These are phyloP conservation scores for Cabera pusaria DNA, from an alignment of 2,888 invertebrate genomes.

Conservation along the genomic window DNA sequence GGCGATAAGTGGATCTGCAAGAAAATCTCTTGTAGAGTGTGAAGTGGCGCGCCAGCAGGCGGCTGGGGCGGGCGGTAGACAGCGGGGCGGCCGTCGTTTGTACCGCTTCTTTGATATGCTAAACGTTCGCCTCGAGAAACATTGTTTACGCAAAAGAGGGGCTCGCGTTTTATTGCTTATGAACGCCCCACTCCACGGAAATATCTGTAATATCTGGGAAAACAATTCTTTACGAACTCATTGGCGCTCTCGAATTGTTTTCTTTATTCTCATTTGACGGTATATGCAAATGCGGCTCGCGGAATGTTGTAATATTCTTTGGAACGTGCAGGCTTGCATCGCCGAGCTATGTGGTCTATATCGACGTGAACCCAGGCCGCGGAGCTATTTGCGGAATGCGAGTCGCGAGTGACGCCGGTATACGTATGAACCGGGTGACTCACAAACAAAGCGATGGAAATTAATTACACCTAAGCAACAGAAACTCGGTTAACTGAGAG, in stretches of 20 bases:
- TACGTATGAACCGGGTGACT: constrained; percentile 5
- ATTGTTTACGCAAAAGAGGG: constrained; percentile 51
- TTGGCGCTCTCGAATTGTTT: constrained; percentile 38
- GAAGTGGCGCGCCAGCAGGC: constrained; percentile 20
- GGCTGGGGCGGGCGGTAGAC: constrained; percentile 22
- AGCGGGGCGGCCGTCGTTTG: constrained; percentile 33
- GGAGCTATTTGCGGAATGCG: constrained; percentile 20
- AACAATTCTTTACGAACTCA: constrained; percentile 45
- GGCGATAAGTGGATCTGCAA: constrained; percentile 17
- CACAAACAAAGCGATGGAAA: constrained; percentile 18
- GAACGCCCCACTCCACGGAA: constrained; percentile 44
- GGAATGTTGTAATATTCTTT: constrained; percentile 31
- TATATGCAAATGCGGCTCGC: constrained; percentile 25
- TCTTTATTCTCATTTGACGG: constrained; percentile 21
- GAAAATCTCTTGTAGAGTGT: constrained; percentile 28
- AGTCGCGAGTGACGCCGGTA: constrained; percentile 14
- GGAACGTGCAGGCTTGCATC: constrained; percentile 26
- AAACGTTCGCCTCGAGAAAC: constrained; percentile 53
- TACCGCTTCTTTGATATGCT: constrained; percentile 58
- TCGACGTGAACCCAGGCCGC: constrained; percentile 17
- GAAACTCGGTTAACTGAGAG: constrained; percentile 16
- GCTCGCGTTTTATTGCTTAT: constrained; percentile 58
- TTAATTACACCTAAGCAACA: constrained; percentile 19
- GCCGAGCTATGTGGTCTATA: constrained; percentile 19
- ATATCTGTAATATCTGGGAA: constrained; percentile 54